Evolutionary conservation across 2,113 vertebrate genomes (phyloP), one percentile per base, ranked within the genome.

Genomic region (Erpornis zantholeuca): DNA sequence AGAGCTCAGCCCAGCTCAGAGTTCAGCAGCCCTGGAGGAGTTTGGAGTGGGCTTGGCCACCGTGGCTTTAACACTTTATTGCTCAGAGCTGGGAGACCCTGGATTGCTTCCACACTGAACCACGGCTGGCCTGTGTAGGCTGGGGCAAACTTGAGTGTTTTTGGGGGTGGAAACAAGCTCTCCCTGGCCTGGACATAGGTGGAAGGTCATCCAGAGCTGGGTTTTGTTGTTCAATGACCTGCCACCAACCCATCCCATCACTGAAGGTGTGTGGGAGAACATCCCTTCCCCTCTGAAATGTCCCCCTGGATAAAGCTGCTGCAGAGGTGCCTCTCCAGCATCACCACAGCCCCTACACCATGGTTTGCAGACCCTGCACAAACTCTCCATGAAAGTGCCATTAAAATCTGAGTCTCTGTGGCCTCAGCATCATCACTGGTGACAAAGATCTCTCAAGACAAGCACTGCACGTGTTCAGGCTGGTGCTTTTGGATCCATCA

Each of bases 241-340:
- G 1, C 21, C 0, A 0, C 49, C 11, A 2, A 15, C 45, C 59
- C 2, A 0, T 22, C 15, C 50, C 0, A 0, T 31, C 12, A 21
- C 73, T 10, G 33, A 42, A 25, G 60, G 52, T 0, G 3, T 2
- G 9, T 68, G 57, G 64, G 57, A 80, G 75, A 78, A 17, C 19
- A 24, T 78, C 24, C 52, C 11, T 20, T 45, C 53, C 18, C 14
- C 35, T 86, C 36, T 3, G 8, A 56, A 76, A 59, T 2, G 44
- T 72, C 57, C 49, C n/a, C 59, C 31, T 16, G 57, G 57, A 50
- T 70, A 56, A 70, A 91, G 35, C 12, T 28, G 9, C 53, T 3
- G 28, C 0, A 0, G 78, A 71, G 61, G 25, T 2, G 2, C 38
- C 6, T 12, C 15, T 21, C 47, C 71, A 56, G 27, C 40, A 16